Evolutionary conservation across 2,113 vertebrate genomes (phyloP).

Genomic region (Ariopsis seemanni): DNA sequence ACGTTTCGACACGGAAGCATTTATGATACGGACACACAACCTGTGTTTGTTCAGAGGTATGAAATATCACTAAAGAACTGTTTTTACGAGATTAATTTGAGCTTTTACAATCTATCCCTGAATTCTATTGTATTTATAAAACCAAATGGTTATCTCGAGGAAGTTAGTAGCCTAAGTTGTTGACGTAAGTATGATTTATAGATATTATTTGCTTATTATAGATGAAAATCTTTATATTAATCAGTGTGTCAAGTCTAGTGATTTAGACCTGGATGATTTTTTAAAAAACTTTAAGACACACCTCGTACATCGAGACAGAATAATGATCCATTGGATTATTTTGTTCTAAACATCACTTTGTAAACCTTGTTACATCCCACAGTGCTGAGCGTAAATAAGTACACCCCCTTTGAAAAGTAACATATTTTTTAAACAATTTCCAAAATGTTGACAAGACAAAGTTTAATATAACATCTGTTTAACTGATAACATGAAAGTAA

Average conservation of each 20-base stretch:
- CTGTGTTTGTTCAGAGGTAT: not conserved
- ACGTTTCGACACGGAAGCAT: constrained; percentile 20
- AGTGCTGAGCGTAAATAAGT: too few relatives aligned
- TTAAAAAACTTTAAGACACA: not conserved
- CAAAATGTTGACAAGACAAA: too few relatives aligned
- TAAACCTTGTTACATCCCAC: too few relatives aligned
- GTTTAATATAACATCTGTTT: too few relatives aligned
- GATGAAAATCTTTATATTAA: not conserved
- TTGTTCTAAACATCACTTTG: not conserved
- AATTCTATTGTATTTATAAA: not conserved
- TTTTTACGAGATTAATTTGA: not conserved
- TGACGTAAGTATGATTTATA: not conserved
- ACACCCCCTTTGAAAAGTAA: too few relatives aligned
- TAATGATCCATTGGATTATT: not conserved
- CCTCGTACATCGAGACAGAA: not conserved
- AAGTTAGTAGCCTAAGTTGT: not conserved
- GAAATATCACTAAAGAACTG: not conserved
- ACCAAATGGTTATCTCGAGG: not conserved
- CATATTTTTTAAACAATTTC: too few relatives aligned
- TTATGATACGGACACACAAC: not conserved
- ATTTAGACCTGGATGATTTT: not conserved
- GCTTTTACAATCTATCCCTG: too few relatives aligned
- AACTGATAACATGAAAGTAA: too few relatives aligned
- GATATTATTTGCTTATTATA: too few relatives aligned
- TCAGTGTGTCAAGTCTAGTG: not conserved